phyloP scores from a whole-genome alignment of 2,797 vertebrate species.

The Rhadinocentrus ornatus region DNA sequence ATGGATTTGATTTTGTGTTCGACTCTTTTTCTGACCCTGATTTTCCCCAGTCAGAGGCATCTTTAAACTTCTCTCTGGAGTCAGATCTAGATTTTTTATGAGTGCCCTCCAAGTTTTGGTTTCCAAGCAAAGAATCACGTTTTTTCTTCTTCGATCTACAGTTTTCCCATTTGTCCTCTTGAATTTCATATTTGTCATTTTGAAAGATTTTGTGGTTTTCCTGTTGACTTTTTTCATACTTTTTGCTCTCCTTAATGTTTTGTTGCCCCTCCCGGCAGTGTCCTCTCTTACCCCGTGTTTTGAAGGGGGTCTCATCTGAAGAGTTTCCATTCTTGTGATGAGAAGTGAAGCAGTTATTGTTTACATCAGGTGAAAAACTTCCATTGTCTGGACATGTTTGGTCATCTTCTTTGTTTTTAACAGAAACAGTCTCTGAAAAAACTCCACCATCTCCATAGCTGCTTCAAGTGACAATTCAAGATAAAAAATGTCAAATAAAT shows the following conservation, averaged over 20 bases:
- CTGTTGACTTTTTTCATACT: constrained; percentile 15
- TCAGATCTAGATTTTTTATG: constrained; percentile 44
- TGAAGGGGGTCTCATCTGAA: constrained; percentile 33
- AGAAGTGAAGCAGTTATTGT: constrained; percentile 47
- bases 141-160: constrained; percentile 45
- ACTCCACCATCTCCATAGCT: constrained; percentile 52
- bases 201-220: constrained; percentile 15
- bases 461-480: constrained; percentile 20
- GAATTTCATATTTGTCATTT: constrained; percentile 22
- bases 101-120: constrained; percentile 34
- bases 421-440: constrained; percentile 30
- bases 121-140: constrained; percentile 6
- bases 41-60: constrained; percentile 20
- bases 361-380: constrained; percentile 39
- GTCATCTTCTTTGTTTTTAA: constrained; percentile 41
- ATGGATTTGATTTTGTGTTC: constrained; percentile 41
- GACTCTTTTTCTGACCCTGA: constrained; percentile 31
- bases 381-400: constrained; percentile 25
- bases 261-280: constrained; percentile 15
- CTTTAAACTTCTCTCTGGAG: constrained; percentile 39
- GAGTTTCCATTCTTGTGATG: constrained; percentile 35
- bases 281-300: constrained; percentile 15
- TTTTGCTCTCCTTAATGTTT: constrained; percentile 14
- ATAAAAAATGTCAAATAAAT: constrained; percentile 5
- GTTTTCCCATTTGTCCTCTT: constrained; percentile 28